phyloP scores from a whole-genome alignment of 1,140 invertebrate genomes.

The Drosophila nigromelanica region DNA sequence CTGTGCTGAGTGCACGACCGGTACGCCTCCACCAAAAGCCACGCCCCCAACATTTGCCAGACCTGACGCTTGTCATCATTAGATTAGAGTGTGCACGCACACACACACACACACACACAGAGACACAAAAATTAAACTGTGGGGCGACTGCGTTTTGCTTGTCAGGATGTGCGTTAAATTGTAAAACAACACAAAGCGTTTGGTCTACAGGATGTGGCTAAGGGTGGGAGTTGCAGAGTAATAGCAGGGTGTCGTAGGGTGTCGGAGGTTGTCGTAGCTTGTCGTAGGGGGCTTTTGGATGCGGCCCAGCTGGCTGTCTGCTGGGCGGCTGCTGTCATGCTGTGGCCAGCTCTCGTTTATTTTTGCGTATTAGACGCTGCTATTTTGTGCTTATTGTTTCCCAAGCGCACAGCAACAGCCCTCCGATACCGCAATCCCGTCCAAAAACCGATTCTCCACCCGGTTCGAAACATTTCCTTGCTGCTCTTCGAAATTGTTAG shows the following conservation, averaged over 20 bases:
- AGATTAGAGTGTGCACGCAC: constrained; percentile 68
- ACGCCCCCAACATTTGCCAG: constrained; percentile 30
- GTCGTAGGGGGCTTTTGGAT: constrained; percentile 15
- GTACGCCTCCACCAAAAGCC: background rate
- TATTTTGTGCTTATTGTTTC: constrained; percentile 78
- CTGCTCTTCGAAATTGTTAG: constrained; percentile 21
- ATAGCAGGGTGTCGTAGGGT: background rate
- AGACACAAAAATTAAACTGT: constrained; percentile 75
- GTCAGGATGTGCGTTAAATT: constrained; percentile 81
- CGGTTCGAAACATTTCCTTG: constrained; percentile 7
- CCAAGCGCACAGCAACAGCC: constrained; percentile 12
- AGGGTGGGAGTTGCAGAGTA: background rate
- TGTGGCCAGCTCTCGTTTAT: constrained; percentile 77
- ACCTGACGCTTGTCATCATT: constrained; percentile 72
- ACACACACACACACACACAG: constrained; percentile 22
- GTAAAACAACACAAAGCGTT: constrained; percentile 68
- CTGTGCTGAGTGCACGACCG: constrained; percentile 15
- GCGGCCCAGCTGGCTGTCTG: constrained; percentile 57
- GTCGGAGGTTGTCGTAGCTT: background rate
- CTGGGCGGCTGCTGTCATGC: constrained; percentile 61
- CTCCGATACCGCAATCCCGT: background rate
- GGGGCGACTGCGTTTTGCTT: constrained; percentile 56
- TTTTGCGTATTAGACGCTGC: constrained; percentile 79
- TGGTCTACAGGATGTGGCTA: constrained; percentile 21
- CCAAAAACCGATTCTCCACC: background rate